Evolutionary conservation across 2,888 invertebrate species (phyloP).

Genomic region (Drosophila macrothrix): DNA sequence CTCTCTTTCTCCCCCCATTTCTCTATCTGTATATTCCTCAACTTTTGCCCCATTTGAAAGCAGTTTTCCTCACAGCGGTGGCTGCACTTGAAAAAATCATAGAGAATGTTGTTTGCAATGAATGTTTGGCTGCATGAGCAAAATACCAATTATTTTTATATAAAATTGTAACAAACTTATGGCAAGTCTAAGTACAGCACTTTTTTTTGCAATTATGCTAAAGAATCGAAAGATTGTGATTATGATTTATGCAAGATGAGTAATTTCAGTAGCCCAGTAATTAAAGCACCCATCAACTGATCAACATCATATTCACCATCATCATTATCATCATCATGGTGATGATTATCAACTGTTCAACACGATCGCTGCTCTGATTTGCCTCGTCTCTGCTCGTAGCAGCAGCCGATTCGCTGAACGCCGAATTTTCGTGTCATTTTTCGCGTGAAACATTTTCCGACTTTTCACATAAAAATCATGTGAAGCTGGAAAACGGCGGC

Average conservation of each 20-base stretch:
- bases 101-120: too few species aligned
- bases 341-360: conserved; percentile 11
- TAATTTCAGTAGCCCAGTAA: conserved; percentile 1
- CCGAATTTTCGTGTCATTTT: conserved; percentile 53
- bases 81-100: conserved; percentile 3
- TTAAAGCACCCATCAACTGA: conserved; percentile 15
- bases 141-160: background rate
- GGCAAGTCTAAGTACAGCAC: background rate
- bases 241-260: background rate
- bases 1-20: background rate
- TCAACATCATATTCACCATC: conserved; percentile 1
- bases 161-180: background rate
- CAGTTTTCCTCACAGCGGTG: conserved; percentile 13
- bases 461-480: conserved; percentile 83
- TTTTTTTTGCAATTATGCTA: background rate
- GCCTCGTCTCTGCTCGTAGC: conserved; percentile 32
- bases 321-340: background rate
- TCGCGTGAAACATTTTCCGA: conserved; percentile 59
- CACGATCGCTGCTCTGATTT: conserved; percentile 12
- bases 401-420: conserved; percentile 42
- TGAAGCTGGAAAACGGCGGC: conserved; percentile 83
- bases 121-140: background rate
- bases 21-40: background rate
- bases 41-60: conserved; percentile 20
- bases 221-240: background rate